A percentile compares a stretch with the other conserved stretches of the same genome.
Conservation (phyloP, 2,888 invertebrate genomes). For the Agrotis ipsilon region DNA sequence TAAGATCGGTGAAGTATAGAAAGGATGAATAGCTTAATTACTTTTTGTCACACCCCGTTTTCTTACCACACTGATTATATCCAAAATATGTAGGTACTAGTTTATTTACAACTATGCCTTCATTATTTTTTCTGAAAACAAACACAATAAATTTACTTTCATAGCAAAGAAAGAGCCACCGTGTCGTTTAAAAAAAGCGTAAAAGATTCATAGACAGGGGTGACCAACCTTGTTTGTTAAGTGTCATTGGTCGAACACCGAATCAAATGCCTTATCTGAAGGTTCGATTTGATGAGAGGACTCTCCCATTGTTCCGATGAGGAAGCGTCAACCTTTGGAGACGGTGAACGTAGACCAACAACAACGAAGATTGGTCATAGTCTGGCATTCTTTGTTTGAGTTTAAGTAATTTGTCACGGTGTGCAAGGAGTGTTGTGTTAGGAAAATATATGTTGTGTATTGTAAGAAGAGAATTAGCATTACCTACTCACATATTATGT, state of each 20-base stretch:
- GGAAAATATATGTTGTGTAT: conserved; percentile 15
- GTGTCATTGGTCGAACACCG: conserved; percentile 56
- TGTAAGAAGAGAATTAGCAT: background rate
- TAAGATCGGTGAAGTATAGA: background rate
- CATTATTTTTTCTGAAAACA: background rate
- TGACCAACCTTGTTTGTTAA: conserved; percentile 54
- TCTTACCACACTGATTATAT: too few species aligned
- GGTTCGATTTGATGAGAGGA: conserved; percentile 73
- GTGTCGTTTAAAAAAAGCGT: conserved; percentile 24
- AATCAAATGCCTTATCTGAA: conserved; percentile 60
- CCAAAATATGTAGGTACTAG: too few species aligned
- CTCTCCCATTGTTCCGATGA: conserved; percentile 71
- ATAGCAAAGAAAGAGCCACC: background rate
- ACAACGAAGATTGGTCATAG: conserved; percentile 59
- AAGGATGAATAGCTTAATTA: background rate
- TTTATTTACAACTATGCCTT: background rate
- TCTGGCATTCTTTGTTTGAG: conserved; percentile 59
- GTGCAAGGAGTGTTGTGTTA: conserved; percentile 19
- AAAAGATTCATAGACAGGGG: conserved; percentile 42
- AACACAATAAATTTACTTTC: background rate
- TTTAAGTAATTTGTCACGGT: conserved; percentile 40
- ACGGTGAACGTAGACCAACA: conserved; percentile 41
- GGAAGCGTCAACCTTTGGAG: conserved; percentile 64
- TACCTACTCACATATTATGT: background rate
- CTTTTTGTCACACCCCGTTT: too few species aligned